phyloP scores from a whole-genome alignment of 2,888 invertebrate genomes.

The Pristionchus mayeri region DNA sequence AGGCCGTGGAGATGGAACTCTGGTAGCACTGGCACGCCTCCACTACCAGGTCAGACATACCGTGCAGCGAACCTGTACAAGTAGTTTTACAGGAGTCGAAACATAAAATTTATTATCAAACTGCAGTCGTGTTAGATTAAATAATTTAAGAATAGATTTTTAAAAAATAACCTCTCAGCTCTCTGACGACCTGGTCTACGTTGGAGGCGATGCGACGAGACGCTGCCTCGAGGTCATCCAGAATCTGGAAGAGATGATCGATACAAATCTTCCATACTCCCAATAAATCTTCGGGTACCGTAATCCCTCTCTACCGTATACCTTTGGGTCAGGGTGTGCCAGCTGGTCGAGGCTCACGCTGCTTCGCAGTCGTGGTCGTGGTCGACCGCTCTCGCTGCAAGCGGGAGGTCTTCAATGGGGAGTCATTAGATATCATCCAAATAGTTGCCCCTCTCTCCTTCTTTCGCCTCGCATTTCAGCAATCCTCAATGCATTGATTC shows the following conservation, averaged over 20 bases:
- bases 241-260: constrained; percentile 51
- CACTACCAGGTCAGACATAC: constrained; percentile 72
- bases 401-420: too few relatives aligned
- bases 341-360: constrained; percentile 48
- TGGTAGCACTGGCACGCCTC: constrained; percentile 71
- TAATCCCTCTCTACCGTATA: constrained; percentile 19
- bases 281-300: too few relatives aligned
- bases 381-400: constrained; percentile 42
- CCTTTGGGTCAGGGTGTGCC: constrained; percentile 59
- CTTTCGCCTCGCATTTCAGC: too few relatives aligned
- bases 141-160: too few relatives aligned
- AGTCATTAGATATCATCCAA: too few relatives aligned
- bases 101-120: too few relatives aligned
- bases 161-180: constrained; percentile 64
- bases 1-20: constrained; percentile 65
- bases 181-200: constrained; percentile 70
- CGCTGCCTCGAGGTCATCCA: constrained; percentile 68
- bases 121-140: too few relatives aligned
- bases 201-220: constrained; percentile 70
- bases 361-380: constrained; percentile 8
- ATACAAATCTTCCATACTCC: too few relatives aligned
- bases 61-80: constrained; percentile 66
- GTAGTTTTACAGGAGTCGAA: too few relatives aligned
- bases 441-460: background rate
- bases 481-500: too few relatives aligned